phyloP scores from a whole-genome alignment of 2,797 vertebrate genomes.

The Microctenopoma lineatum region DNA sequence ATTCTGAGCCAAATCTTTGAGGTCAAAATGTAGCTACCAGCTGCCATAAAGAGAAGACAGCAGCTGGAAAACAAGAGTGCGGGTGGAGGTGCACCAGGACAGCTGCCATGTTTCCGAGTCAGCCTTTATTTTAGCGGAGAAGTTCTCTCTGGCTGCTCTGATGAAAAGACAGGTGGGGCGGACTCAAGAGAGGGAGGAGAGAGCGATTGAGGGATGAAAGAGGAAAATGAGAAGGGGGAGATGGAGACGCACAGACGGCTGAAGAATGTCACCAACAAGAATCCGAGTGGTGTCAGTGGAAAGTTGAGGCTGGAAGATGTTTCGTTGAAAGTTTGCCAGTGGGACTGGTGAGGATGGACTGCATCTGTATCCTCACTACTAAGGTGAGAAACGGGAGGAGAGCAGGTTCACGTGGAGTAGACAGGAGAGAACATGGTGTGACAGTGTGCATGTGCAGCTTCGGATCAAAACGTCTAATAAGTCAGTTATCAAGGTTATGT shows the following conservation, averaged over 20 bases:
- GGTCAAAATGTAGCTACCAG: conserved; percentile 67
- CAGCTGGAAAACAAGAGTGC: conserved; percentile 64
- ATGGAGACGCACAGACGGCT: conserved; percentile 21
- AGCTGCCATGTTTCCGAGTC: conserved; percentile 50
- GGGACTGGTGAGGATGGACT: conserved; percentile 76
- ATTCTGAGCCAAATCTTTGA: conserved; percentile 51
- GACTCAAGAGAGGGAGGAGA: conserved; percentile 45
- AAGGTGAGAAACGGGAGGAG: conserved; percentile 74
- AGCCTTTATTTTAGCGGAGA: conserved; percentile 48
- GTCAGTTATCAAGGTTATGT: background rate
- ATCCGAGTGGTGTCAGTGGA: conserved; percentile 33
- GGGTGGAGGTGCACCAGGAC: conserved; percentile 46
- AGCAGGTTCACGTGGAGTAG: background rate
- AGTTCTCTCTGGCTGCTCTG: conserved; percentile 39
- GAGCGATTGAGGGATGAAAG: conserved; percentile 51
- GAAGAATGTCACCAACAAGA: conserved; percentile 51
- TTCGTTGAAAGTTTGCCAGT: conserved; percentile 62
- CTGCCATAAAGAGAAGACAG: conserved; percentile 64
- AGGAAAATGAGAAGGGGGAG: conserved; percentile 37
- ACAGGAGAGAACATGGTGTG: background rate
- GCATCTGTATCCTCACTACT: conserved; percentile 83
- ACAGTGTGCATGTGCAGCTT: background rate
- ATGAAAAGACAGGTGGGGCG: conserved; percentile 64
- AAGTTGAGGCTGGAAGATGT: conserved; percentile 52
- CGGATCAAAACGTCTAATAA: background rate